A percentile compares a stretch with the other conserved stretches of the same genome.
Conservation (phyloP, 1,140 invertebrate genomes). For the Achatina immaculata region DNA sequence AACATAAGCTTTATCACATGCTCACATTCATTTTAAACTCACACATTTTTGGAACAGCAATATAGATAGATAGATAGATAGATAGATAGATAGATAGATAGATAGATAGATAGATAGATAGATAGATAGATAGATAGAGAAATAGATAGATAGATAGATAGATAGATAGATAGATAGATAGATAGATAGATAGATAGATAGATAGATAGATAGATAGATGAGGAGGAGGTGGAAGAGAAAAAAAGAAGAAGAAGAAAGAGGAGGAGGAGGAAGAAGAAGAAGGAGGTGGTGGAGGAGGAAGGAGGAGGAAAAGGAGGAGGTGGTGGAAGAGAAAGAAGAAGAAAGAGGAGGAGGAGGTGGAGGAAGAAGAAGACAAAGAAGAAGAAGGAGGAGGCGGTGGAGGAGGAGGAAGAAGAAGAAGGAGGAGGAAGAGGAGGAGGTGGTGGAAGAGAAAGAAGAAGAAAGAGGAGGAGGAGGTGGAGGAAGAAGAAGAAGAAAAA, state of each 20-base stretch:
- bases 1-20: too few species aligned
- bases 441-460: too few species aligned
- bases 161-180: not conserved
- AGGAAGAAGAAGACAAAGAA: too few species aligned
- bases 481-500: not conserved
- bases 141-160: conserved; percentile 1
- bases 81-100: conserved; percentile 11
- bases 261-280: too few species aligned
- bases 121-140: too few species aligned
- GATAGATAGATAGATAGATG: conserved; percentile 5
- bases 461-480: conserved; percentile 1
- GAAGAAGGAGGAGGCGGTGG: too few species aligned
- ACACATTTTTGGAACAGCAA: too few species aligned
- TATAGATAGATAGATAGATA: too few species aligned
- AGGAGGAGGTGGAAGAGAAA: not conserved
- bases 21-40: too few species aligned
- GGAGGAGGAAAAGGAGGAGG: conserved; percentile 1
- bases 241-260: not conserved
- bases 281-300: too few species aligned
- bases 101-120: conserved; percentile 27
- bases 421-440: too few species aligned
- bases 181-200: conserved; percentile 1
- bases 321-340: too few species aligned
- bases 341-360: conserved; percentile 1
- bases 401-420: not conserved